These are phyloP conservation scores for Enteromius unitaeniatus DNA, from an alignment of 2,797 vertebrate species.

Conservation along the genomic window DNA sequence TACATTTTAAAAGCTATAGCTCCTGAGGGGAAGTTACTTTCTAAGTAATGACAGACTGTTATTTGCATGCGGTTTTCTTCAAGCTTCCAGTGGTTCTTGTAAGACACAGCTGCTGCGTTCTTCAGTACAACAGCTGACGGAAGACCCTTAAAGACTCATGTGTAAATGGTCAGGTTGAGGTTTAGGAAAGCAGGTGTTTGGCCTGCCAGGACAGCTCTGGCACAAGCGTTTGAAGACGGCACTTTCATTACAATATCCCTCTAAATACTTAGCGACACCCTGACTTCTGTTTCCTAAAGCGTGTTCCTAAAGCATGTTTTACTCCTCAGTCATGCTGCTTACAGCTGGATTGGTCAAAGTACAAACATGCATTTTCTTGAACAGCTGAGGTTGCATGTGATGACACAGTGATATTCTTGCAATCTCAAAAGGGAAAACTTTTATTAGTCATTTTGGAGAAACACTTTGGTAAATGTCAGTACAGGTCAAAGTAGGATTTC, in stretches of 20 bases:
- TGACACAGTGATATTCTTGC: neutral
- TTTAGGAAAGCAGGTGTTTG: slow-evolving; percentile 52
- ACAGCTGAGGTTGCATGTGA: neutral
- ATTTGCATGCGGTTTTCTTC: slow-evolving; percentile 12
- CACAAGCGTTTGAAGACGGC: slow-evolving; percentile 43
- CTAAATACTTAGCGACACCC: slow-evolving; percentile 15
- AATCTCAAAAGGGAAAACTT: neutral
- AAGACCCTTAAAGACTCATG: slow-evolving; percentile 22
- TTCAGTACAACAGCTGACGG: slow-evolving; percentile 11
- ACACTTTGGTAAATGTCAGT: neutral
- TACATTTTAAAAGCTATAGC: neutral
- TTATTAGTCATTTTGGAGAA: neutral
- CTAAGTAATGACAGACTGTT: neutral
- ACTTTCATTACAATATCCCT: slow-evolving; percentile 48
- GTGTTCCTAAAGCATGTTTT: slow-evolving; percentile 20
- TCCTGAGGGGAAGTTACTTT: neutral
- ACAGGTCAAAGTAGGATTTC: neutral
- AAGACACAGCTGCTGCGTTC: slow-evolving; percentile 25
- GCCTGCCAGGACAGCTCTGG: slow-evolving; percentile 40
- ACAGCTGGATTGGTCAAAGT: slow-evolving; percentile 5
- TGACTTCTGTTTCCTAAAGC: slow-evolving; percentile 48
- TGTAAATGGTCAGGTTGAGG: slow-evolving; percentile 34
- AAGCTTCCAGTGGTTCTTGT: neutral
- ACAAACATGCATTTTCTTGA: slow-evolving; percentile 11
- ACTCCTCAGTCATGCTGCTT: slow-evolving; percentile 6